These are phyloP conservation scores for Pinctada fucata DNA, from an alignment of 2,888 invertebrate species.

Conservation along the genomic window DNA sequence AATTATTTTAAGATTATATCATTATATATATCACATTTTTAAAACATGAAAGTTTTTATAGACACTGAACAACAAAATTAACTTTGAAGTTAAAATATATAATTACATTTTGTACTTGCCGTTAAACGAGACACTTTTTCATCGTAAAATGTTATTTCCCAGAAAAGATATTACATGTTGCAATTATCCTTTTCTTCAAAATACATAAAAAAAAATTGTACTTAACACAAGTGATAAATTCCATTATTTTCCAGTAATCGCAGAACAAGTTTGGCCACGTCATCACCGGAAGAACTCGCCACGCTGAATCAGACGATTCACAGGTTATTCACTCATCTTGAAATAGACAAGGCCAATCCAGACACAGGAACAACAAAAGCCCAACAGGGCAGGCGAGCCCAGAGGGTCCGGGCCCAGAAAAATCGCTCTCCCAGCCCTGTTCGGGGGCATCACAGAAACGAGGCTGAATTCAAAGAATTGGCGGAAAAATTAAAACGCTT, in stretches of 20 bases:
- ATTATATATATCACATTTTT: no score
- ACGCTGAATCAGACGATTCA: slow-evolving; percentile 40
- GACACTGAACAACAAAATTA: no score
- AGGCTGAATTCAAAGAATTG: slow-evolving; percentile 28
- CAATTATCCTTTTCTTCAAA: no score
- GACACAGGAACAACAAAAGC: slow-evolving; percentile 10
- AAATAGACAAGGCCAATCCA: slow-evolving; percentile 30
- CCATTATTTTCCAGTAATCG: neutral
- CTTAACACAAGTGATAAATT: no score
- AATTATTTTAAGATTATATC: no score
- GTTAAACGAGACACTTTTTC: no score
- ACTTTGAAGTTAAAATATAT: no score
- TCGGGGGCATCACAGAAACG: slow-evolving; percentile 13
- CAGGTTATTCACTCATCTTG: slow-evolving; percentile 37
- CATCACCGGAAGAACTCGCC: slow-evolving; percentile 21
- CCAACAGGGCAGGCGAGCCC: neutral
- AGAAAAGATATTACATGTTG: no score
- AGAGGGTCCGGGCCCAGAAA: neutral
- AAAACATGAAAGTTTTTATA: no score
- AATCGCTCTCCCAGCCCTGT: neutral
- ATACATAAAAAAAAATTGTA: no score
- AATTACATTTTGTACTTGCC: no score
- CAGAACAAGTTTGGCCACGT: neutral
- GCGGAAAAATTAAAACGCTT: slow-evolving; percentile 27
- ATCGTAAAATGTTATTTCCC: no score